These are phyloP conservation scores for Alauda arvensis DNA, from an alignment of 2,797 vertebrate genomes.

Conservation along the genomic window DNA sequence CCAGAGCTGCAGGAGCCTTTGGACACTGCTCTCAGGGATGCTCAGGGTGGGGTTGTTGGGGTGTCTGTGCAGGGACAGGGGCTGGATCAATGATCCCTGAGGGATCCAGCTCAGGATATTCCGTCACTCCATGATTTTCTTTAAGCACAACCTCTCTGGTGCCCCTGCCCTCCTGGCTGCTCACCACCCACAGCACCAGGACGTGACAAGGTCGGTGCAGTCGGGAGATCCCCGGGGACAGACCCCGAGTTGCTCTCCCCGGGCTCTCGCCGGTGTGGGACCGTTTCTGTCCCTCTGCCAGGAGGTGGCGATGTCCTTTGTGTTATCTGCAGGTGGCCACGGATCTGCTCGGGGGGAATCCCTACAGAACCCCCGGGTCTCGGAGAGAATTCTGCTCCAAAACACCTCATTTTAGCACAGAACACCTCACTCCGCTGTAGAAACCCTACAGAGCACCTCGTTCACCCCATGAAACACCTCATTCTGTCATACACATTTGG, in stretches of 20 bases:
- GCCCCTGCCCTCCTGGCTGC: not conserved
- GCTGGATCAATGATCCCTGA: fast-evolving
- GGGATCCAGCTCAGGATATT: not conserved
- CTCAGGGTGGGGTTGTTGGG: not conserved
- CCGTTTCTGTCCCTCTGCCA: not conserved
- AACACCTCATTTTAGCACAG: not conserved
- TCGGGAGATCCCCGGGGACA: not conserved
- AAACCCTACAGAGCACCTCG: not conserved
- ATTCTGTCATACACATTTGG: not conserved
- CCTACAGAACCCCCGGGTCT: not conserved
- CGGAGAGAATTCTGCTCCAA: not conserved
- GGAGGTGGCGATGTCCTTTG: slow-evolving; percentile 49
- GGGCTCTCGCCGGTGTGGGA: fast-evolving
- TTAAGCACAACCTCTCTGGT: not conserved
- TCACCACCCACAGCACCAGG: not conserved
- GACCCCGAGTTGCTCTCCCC: no score
- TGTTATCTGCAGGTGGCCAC: not conserved
- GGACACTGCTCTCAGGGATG: not conserved
- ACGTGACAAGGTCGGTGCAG: not conserved
- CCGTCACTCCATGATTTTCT: not conserved
- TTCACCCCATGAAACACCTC: not conserved
- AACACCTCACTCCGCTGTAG: not conserved
- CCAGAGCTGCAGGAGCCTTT: not conserved
- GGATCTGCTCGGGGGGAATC: not conserved
- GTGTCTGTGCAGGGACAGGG: not conserved